phyloP scores from a whole-genome alignment of 2,113 vertebrate genomes.

The Camarhynchus parvulus region DNA sequence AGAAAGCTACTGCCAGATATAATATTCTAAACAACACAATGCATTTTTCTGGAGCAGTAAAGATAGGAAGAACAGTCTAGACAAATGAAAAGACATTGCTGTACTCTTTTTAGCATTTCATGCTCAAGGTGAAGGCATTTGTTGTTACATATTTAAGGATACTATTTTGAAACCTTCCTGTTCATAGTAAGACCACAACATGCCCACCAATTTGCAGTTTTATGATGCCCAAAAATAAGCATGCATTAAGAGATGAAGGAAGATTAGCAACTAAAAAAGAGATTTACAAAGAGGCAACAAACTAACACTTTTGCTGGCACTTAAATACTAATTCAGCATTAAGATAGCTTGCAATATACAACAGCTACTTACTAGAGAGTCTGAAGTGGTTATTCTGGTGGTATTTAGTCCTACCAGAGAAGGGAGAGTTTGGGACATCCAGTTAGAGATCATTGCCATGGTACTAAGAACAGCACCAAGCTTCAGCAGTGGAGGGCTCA shows the following conservation, averaged over 20 bases:
- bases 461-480: slow-evolving; percentile 93
- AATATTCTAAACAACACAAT: neutral
- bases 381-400: slow-evolving; percentile 75
- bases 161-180: neutral
- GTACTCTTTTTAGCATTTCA: neutral
- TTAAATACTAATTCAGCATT: neutral
- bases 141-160: slow-evolving; percentile 31
- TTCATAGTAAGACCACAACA: neutral
- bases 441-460: slow-evolving; percentile 95
- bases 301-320: neutral
- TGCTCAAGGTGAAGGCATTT: neutral
- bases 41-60: slow-evolving; percentile 29
- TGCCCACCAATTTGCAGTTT: neutral
- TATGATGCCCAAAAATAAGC: slow-evolving; percentile 21
- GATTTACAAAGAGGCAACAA: slow-evolving; percentile 25
- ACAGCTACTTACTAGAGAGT: slow-evolving; percentile 79
- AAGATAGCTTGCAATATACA: slow-evolving; percentile 26
- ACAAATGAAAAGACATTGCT: neutral
- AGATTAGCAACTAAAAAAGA: slow-evolving; percentile 13
- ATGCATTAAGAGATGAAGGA: slow-evolving; percentile 29
- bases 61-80: neutral
- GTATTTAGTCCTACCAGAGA: slow-evolving; percentile 89
- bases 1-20: neutral
- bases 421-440: slow-evolving; percentile 96
- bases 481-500: slow-evolving; percentile 91